Evolutionary conservation across 1,140 invertebrate genomes (phyloP).

Genomic region (Vanessa tameamea): DNA sequence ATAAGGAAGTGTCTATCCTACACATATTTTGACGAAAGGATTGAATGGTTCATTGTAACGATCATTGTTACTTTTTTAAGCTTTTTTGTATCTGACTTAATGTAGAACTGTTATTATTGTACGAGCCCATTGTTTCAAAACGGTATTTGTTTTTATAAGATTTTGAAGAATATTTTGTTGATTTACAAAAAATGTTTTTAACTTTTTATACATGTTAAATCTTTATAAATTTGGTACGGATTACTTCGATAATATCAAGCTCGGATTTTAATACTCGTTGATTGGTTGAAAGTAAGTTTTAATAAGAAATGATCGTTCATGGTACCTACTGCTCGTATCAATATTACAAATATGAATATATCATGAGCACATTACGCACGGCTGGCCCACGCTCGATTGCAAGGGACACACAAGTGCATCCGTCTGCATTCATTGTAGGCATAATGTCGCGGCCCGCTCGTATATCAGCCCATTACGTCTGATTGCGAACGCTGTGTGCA

Average conservation of each 20-base stretch:
- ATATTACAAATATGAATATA: slow-evolving; percentile 40
- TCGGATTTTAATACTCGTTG: no score
- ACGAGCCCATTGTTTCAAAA: slow-evolving; percentile 61
- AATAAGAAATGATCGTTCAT: slow-evolving; percentile 28
- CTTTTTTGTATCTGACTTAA: slow-evolving; percentile 61
- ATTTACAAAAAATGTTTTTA: background rate
- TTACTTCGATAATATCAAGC: no score
- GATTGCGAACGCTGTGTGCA: slow-evolving; percentile 67
- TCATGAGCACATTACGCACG: slow-evolving; percentile 24
- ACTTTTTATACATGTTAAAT: no score
- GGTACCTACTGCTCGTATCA: slow-evolving; percentile 29
- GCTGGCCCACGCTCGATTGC: slow-evolving; percentile 63
- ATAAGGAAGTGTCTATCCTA: slow-evolving; percentile 76
- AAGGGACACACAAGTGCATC: slow-evolving; percentile 64
- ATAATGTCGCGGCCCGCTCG: slow-evolving; percentile 36
- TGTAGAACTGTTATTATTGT: slow-evolving; percentile 63
- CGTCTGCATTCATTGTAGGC: slow-evolving; percentile 54
- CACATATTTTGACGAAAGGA: slow-evolving; percentile 78
- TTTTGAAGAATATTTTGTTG: slow-evolving; percentile 11
- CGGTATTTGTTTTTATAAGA: slow-evolving; percentile 58
- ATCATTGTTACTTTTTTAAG: slow-evolving; percentile 69
- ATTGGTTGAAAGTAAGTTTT: slow-evolving; percentile 44
- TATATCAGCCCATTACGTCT: slow-evolving; percentile 70
- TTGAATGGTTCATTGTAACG: slow-evolving; percentile 72
- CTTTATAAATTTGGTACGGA: no score